phyloP scores from a whole-genome alignment of 2,113 vertebrate genomes.

The Malurus alboscapulatus region DNA sequence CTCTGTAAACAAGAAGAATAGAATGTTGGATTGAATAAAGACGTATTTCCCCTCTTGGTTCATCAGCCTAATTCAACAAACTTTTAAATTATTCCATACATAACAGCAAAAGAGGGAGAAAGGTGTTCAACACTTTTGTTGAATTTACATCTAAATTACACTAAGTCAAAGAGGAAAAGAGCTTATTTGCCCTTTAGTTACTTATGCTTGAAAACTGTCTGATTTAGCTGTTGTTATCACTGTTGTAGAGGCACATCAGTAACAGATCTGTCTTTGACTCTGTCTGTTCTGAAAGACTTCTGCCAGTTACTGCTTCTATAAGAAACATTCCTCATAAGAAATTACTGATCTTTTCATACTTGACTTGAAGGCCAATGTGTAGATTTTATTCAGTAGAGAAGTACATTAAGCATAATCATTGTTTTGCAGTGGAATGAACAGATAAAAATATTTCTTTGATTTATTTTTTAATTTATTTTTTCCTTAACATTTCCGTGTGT shows the following conservation, averaged over 20 bases:
- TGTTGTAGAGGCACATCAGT: neutral
- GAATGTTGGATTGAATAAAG: neutral
- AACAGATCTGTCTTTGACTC: neutral
- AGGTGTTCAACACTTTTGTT: neutral
- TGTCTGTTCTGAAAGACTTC: neutral
- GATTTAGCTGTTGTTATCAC: neutral
- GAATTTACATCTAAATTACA: neutral
- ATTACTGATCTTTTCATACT: neutral
- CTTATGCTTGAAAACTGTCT: neutral
- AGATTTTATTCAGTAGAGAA: neutral
- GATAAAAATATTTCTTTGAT: neutral
- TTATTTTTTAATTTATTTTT: neutral
- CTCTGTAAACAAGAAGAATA: neutral
- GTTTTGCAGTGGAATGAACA: neutral
- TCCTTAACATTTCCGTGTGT: conserved; percentile 43
- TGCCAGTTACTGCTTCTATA: neutral
- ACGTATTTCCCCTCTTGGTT: neutral
- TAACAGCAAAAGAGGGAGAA: neutral
- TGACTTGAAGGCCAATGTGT: neutral
- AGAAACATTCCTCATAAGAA: neutral
- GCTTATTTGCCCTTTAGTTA: neutral
- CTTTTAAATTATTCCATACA: neutral
- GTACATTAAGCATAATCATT: neutral
- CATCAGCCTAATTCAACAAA: neutral
- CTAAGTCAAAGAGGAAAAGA: neutral